Percentiles rank a stretch among this genome's conserved stretches.
Evolutionary conservation across 2,888 invertebrate genomes (phyloP).

Genomic region (Cremastobaeus sp.): DNA sequence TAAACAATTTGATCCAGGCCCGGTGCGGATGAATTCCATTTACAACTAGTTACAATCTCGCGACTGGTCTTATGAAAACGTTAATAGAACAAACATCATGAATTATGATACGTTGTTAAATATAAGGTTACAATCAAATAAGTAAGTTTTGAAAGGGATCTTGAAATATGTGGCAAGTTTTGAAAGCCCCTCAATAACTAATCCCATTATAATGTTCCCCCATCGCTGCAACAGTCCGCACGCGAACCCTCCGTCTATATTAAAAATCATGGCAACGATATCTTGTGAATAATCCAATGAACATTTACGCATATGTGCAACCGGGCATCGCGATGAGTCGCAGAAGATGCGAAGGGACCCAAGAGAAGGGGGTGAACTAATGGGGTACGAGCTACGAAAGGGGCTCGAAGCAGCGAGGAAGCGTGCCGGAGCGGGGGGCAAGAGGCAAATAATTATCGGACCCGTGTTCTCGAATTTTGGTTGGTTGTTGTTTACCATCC

Average conservation of each 20-base stretch:
- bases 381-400: conserved; percentile 17
- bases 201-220: conserved; percentile 70
- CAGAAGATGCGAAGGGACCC: conserved; percentile 5
- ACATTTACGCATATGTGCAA: conserved; percentile 61
- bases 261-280: conserved; percentile 75
- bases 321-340: conserved; percentile 25
- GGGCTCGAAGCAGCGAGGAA: background rate
- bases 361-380: background rate
- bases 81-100: conserved; percentile 44
- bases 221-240: conserved; percentile 53
- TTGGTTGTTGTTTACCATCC: conserved; percentile 58
- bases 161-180: conserved; percentile 58
- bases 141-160: conserved; percentile 52
- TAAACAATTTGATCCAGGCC: conserved; percentile 5
- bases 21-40: no score
- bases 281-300: conserved; percentile 73
- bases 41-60: conserved; percentile 1
- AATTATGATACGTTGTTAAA: conserved; percentile 59
- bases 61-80: conserved; percentile 15
- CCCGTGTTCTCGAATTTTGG: conserved; percentile 71
- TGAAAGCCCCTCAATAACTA: conserved; percentile 68
- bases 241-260: conserved; percentile 63
- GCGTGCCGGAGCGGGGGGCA: background rate
- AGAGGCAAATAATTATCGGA: conserved; percentile 63
- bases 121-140: conserved; percentile 61